phyloP scores from a whole-genome alignment of 1,140 invertebrate species.

The Monochamus saltuarius region DNA sequence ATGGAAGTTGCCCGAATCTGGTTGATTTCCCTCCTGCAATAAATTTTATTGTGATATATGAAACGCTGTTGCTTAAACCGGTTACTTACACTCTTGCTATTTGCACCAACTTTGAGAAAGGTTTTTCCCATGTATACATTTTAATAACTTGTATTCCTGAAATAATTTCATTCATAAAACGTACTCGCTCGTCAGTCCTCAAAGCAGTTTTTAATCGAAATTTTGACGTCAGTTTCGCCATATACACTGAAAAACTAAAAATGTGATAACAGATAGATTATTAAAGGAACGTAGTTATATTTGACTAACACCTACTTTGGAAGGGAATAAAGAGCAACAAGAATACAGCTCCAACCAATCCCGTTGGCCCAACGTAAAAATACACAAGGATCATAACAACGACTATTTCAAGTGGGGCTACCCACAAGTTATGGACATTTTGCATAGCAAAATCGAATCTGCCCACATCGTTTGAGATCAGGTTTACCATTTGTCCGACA shows the following conservation, averaged over 20 bases:
- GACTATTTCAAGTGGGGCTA: constrained; percentile 74
- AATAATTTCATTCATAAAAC: constrained; percentile 77
- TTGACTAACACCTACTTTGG: constrained; percentile 65
- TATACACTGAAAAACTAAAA: constrained; percentile 23
- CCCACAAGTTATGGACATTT: constrained; percentile 67
- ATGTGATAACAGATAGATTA: background rate
- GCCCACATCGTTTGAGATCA: constrained; percentile 82
- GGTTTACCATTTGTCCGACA: constrained; percentile 81
- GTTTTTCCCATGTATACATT: constrained; percentile 88
- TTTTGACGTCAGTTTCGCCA: constrained; percentile 57
- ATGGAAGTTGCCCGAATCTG: constrained; percentile 49
- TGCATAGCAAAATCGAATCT: constrained; percentile 67
- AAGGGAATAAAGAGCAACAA: constrained; percentile 80
- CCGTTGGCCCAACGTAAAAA: constrained; percentile 66
- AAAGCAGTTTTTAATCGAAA: constrained; percentile 58
- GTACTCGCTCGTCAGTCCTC: constrained; percentile 68
- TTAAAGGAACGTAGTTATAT: too few species aligned
- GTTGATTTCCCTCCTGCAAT: constrained; percentile 42
- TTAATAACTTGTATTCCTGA: constrained; percentile 77
- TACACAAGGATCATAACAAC: constrained; percentile 76
- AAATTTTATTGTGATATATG: background rate
- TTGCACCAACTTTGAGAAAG: constrained; percentile 47
- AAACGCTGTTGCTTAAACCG: constrained; percentile 59
- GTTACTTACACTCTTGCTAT: constrained; percentile 40
- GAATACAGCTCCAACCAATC: constrained; percentile 74